Base-by-base conservation (phyloP, 2,797 vertebrate genomes). In the Hippopotamyrus pictus region DNA sequence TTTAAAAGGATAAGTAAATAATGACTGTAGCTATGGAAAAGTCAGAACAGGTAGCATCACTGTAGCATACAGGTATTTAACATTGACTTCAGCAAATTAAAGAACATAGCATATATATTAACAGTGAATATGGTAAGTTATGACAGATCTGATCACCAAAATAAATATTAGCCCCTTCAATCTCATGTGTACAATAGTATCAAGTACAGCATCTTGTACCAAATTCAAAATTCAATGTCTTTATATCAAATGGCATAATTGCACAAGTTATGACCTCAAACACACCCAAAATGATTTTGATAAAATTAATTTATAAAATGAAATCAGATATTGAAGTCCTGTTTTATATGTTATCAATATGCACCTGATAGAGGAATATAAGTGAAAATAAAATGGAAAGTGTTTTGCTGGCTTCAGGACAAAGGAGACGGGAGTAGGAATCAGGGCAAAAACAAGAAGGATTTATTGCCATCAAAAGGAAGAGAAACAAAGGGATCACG, bases 251-350 rank as follows among this genome's bases (percentile, higher is more conserved):
- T 44, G 14, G 33, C 33, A 54, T 57, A 41, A 57, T 44, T 87
- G 53, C 53, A 87, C 5, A 87, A 87, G 25, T 53, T 44, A 44
- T 59, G 19, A 33, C 50, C 25, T 46, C 83, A 22, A 82, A 50
- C 48, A 51, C n/a, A 50, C 19, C 83, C 25, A 86, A 29, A 86
- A 53, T 53, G 48, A 59, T 37, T 87, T 29, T 8, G 85, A 37
- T 25, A 92, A 92, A 90, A 87, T 65, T 85, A 91, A 90, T 48
- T 44, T 83, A 44, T 83, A 11, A 83, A 83, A 83, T 83, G 8
- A 44, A 19, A 83, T 22, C 44, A 44, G 76, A 83, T 83, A 22
- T 22, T 22, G 41, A 83, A 83, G 19, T 82, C 17, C 3, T 44
- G 76, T 44, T 83, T 19, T 83, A 83, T 48, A 48, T 83, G 41